Evolutionary conservation across 1,140 invertebrate species (phyloP).

Genomic region (Sesamia nonagrioides): DNA sequence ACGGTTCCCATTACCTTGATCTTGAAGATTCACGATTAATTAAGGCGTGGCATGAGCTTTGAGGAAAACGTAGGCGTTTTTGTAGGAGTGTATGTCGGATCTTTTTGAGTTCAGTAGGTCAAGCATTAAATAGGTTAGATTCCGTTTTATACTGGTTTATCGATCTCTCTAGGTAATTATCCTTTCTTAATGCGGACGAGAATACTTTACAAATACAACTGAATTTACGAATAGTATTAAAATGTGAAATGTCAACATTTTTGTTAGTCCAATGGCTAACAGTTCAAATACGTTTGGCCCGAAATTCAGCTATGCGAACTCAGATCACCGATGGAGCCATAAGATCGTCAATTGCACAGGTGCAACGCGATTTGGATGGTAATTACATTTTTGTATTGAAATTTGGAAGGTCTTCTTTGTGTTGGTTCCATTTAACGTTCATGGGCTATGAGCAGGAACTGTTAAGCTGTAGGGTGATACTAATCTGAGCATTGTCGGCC

Average conservation of each 20-base stretch:
- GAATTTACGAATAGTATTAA: too few relatives aligned
- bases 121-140: conserved; percentile 15
- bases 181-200: not conserved
- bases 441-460: not conserved
- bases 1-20: conserved; percentile 1
- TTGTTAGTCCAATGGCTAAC: too few relatives aligned
- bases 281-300: too few relatives aligned
- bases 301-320: too few relatives aligned
- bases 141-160: not conserved
- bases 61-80: conserved; percentile 19
- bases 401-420: too few relatives aligned
- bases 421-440: not conserved
- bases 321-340: too few relatives aligned
- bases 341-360: too few relatives aligned
- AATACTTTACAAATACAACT: too few relatives aligned
- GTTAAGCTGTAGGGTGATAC: not conserved
- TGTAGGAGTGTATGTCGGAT: not conserved
- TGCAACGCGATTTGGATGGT: too few relatives aligned
- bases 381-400: too few relatives aligned
- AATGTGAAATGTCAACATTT: too few relatives aligned
- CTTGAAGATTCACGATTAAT: conserved; percentile 11
- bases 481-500: conserved; percentile 14
- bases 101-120: conserved; percentile 14
- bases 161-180: not conserved
- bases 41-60: conserved; percentile 15